Evolutionary conservation across 2,797 vertebrate genomes (phyloP).

Genomic region (Ispidina lecontei): DNA sequence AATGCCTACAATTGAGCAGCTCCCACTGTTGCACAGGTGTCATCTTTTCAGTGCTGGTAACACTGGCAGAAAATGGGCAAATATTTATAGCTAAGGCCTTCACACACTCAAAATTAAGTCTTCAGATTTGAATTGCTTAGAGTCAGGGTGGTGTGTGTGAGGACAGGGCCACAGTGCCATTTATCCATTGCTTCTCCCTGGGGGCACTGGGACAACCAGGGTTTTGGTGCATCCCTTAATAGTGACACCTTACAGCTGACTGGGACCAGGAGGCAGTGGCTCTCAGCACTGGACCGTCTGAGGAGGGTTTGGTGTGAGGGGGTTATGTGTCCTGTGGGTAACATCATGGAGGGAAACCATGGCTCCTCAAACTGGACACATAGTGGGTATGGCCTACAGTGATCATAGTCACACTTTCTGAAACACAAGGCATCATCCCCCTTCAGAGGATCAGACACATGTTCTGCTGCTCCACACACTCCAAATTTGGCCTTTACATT

Average conservation of each 20-base stretch:
- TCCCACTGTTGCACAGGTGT: neutral
- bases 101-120: neutral
- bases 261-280: neutral
- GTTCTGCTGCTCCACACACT: neutral
- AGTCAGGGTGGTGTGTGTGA: neutral
- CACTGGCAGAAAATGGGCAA: fast-evolving
- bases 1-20: neutral
- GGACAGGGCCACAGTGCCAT: neutral
- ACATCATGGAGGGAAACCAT: fast-evolving
- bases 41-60: neutral
- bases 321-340: neutral
- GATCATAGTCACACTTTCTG: fast-evolving
- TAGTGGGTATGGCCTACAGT: fast-evolving
- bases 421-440: neutral
- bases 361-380: neutral
- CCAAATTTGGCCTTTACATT: neutral
- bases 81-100: neutral
- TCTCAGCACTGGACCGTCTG: fast-evolving
- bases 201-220: neutral
- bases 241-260: neutral
- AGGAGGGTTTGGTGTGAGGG: neutral
- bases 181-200: fast-evolving
- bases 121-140: neutral
- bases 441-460: neutral
- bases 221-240: neutral